Conservation (phyloP, 2,888 invertebrate genomes). For the Euzetes globulus region DNA sequence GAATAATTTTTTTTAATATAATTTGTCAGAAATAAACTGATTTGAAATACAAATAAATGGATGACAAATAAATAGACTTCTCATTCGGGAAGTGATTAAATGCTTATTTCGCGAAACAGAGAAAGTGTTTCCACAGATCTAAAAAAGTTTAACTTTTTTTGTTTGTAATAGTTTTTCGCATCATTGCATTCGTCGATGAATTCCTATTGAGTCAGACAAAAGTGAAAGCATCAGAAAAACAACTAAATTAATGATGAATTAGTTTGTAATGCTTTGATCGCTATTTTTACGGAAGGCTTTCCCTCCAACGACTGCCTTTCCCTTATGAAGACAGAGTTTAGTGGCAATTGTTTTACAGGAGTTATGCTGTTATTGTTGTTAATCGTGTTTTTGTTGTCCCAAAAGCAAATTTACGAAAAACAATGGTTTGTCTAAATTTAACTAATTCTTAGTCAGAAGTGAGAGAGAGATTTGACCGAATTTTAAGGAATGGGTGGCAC, state of each 20-base stretch:
- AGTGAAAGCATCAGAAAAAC: neutral
- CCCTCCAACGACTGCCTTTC: neutral
- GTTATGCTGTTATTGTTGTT: neutral
- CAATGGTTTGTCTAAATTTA: neutral
- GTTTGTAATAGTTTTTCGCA: neutral
- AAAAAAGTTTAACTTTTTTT: neutral
- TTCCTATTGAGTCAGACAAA: neutral
- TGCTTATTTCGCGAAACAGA: neutral
- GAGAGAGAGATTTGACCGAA: slow-evolving; percentile 1
- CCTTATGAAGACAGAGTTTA: neutral
- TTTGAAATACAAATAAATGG: neutral
- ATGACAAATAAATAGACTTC: neutral
- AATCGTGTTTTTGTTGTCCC: neutral
- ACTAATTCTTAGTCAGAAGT: neutral
- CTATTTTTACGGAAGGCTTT: neutral
- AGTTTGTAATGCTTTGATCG: neutral
- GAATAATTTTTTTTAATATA: neutral
- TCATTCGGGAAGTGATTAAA: slow-evolving; percentile 6
- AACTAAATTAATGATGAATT: neutral
- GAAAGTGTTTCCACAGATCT: neutral
- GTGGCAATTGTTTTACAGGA: neutral
- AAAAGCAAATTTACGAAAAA: neutral
- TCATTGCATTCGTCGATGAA: neutral
- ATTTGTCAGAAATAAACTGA: neutral
- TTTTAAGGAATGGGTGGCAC: slow-evolving; percentile 5